A percentile compares a stretch with the other conserved stretches of the same genome.
Conservation (phyloP, 1,140 invertebrate species). For the Pachypsylla venusta region DNA sequence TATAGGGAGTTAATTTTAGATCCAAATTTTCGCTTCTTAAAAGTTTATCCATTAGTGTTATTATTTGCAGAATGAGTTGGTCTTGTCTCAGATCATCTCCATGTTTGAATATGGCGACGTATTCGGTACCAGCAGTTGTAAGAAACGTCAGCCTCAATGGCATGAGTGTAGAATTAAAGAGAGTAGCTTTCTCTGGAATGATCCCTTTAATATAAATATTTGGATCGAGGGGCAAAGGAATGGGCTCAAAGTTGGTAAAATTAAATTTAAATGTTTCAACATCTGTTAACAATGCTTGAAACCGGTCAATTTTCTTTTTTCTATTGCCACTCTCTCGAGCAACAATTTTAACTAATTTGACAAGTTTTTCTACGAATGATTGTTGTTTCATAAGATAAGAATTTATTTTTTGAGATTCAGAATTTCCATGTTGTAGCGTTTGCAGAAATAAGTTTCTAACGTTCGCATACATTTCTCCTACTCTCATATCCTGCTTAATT, state of each 20-base stretch:
- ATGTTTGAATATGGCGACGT: conserved; percentile 95
- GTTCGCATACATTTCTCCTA: conserved; percentile 72
- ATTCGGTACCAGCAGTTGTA: conserved; percentile 66
- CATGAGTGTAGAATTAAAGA: conserved; percentile 97
- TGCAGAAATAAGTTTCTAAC: conserved; percentile 78
- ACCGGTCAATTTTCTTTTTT: conserved; percentile 76
- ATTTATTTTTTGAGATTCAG: conserved; percentile 50
- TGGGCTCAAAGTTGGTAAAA: conserved; percentile 79
- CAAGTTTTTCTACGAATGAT: conserved; percentile 78
- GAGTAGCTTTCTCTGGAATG: conserved; percentile 67
- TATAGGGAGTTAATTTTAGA: conserved; percentile 88
- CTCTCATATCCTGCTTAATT: conserved; percentile 52
- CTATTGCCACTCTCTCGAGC: conserved; percentile 81
- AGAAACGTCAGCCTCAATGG: conserved; percentile 89
- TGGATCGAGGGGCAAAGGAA: conserved; percentile 89
- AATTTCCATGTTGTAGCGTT: conserved; percentile 38
- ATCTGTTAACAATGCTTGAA: conserved; percentile 68
- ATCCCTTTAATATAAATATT: conserved; percentile 80
- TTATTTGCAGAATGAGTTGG: conserved; percentile 93
- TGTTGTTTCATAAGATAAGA: conserved; percentile 66
- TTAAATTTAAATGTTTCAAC: conserved; percentile 68
- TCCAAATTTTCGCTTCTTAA: conserved; percentile 85
- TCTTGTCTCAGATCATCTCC: conserved; percentile 98
- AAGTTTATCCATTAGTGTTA: conserved; percentile 95
- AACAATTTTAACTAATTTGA: conserved; percentile 80